Conservation (phyloP, 2,113 vertebrate genomes). For the Aldabrachelys gigantea region DNA sequence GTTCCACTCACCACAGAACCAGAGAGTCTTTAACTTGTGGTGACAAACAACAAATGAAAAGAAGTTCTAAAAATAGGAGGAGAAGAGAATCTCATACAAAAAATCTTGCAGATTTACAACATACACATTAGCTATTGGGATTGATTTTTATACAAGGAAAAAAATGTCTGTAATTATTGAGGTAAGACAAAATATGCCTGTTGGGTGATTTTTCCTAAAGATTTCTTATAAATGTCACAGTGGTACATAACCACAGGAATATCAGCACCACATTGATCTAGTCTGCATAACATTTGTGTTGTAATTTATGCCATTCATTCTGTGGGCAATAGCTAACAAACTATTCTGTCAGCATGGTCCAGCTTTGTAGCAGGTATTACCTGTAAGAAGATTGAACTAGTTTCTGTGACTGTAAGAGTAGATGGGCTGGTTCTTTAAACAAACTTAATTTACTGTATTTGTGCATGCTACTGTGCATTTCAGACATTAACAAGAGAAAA, state of each 20-base stretch:
- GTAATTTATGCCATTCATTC: neutral
- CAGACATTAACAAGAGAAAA: neutral
- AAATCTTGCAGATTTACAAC: neutral
- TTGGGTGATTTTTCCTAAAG: neutral
- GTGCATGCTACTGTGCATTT: neutral
- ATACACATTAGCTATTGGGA: neutral
- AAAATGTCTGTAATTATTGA: neutral
- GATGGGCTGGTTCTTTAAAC: neutral
- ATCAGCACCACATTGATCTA: neutral
- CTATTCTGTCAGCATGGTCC: neutral
- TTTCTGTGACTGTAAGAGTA: neutral
- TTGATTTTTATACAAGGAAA: neutral
- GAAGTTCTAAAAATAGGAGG: neutral
- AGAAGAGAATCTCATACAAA: neutral
- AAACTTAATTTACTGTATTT: neutral
- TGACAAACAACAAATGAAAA: neutral
- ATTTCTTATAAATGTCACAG: neutral
- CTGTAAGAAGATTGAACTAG: neutral
- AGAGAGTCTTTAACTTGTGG: neutral
- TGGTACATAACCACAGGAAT: neutral
- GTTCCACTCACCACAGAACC: neutral
- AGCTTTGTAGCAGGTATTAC: neutral
- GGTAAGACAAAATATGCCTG: neutral
- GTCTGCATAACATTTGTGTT: neutral
- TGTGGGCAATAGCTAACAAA: neutral